Base-by-base conservation (phyloP, 2,888 invertebrate genomes). In the Aricia artaxerxes region DNA sequence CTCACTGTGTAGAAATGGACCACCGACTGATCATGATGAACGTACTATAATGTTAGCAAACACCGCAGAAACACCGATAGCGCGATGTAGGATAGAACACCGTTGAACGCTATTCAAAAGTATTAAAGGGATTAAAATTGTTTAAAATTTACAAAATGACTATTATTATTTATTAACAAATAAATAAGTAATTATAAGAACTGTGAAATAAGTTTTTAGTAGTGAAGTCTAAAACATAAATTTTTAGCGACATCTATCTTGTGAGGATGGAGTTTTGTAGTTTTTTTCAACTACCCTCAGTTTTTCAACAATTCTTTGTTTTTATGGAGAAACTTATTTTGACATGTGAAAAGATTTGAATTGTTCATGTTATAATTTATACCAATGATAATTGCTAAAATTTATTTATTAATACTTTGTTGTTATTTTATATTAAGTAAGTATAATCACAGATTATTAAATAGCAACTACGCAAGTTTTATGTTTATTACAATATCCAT, bases 1-100 rank as follows among this genome's bases (percentile, higher is more conserved):
- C 85, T 88, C 86, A 89, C 93, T 92, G 90, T 82, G 92, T 92
- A 93, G 93, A 91, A 88, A 81, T 57, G 81, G 90, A 92, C 88
- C 92, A 92, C 92, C 87, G 82, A 69, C 35, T 2, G 0, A 1
- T 0, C 1, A 4, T 2, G n/a, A 0, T 1, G 0, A 5, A 78
- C 40, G 73, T 9, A 16, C 73, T 31, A 40, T 79, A 83, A 84
- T 82, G 81, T 80, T 44, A 4, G 9, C 4, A 57, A 57, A 2
- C 1, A 13, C 0, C 0, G 7, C 5, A 24, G 82, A 86, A 87
- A 89, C 81, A 82, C 84, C 81, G 6, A 83, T 85, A 87, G 84
- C 87, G 92, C 85, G 92, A 89, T 91, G 61, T 79, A 91, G 87
- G 77, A 82, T 38, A 49, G 35, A 40, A 77, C 61, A 31, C 5